Evolutionary conservation across 2,113 vertebrate species (phyloP), one percentile per base, ranked within the genome.

Genomic region (Colius striatus): DNA sequence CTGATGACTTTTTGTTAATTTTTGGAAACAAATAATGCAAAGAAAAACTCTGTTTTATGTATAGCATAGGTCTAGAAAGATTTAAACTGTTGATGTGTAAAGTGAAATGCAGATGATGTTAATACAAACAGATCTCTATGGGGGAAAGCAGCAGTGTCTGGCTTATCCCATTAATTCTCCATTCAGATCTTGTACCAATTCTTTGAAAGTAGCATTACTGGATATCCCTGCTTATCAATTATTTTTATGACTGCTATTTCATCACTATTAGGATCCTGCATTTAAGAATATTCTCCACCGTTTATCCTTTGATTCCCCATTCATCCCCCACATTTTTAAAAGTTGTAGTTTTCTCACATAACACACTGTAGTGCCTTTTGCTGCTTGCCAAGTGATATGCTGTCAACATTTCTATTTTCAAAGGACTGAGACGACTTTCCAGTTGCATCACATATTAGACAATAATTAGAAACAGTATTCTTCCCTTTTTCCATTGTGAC

Each of bases 351-450:
- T 94, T 93, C 61, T 83, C 57, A 92, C 43, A 50, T 4, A 80
- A 61, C 91, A 34, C 65, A 83, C 5, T 86, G 82, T 5, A 57
- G 54, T 62, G 51, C 63, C 43, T 94, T 91, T 50, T 85, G 36
- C 38, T 95, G 50, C 53, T 95, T 84, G 75, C 32, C 57, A 96
- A 62, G 72, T 80, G 84, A 76, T 95, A 81, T 45, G 84, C 34
- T 87, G 66, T 92, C 10, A 92, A 62, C 53, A 65, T 84, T 92
- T 61, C 41, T 82, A 68, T 81, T 96, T 97, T 94, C 88, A 96
- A 92, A 96, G 79, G 53, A 96, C 73, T 74, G 88, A 91, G 66
- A 93, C 79, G 58, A 74, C 55, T 50, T 91, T 94, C 78, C 84
- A 95, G 77, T 84, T 93, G 70, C 89, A 90, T 89, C 47, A 95